Base-by-base conservation (phyloP, 2,113 vertebrate species). In the Stegostoma tigrinum region DNA sequence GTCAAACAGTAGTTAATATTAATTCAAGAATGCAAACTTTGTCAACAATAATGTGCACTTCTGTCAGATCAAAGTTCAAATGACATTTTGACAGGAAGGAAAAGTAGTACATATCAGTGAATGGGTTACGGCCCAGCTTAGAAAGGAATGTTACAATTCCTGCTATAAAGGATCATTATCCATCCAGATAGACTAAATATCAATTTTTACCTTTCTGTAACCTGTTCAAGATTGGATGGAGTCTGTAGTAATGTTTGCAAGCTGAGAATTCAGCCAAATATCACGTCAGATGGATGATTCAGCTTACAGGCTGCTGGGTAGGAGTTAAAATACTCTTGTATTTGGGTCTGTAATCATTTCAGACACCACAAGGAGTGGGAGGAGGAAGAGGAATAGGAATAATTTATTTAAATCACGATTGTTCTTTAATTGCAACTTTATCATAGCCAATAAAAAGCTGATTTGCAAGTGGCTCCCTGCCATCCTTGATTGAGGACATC, bases 1-100 rank as follows among this genome's bases (percentile, higher is more conserved):
- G 87, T 12, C 61, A 66, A 93, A 66, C 52, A 91, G 27, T 91
- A 91, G 52, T 91, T 64, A 64, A 34, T 90, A 64, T 34, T 64
- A 55, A 91, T 91, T 64, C 30, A 91, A 90, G 87, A 34, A 55
- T 34, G 87, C 87, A 90, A 91, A 91, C 87, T n/a, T 91, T n/a
- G 87, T 64, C 87, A n/a, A 91, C 52, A 91, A 91, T 91, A 91
- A 83, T 83, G 80, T 61, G 15, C 34, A 66, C 34, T 66, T 93
- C 17, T 19, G 38, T n/a, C 61, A 66, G 89, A 38, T 64, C 89
- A 66, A 90, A 93, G 38, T 66, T 17, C 61, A 93, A 93, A 66
- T 66, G 61, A 93, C n/a, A 38, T 93, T 66, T 93, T 2, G 64
- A 93, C 34, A 93, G 89, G 21, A 38, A 66, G 64, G 78, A 83